Evolutionary conservation across 1,140 invertebrate genomes (phyloP).

Genomic region (Drosophila eugracilis): DNA sequence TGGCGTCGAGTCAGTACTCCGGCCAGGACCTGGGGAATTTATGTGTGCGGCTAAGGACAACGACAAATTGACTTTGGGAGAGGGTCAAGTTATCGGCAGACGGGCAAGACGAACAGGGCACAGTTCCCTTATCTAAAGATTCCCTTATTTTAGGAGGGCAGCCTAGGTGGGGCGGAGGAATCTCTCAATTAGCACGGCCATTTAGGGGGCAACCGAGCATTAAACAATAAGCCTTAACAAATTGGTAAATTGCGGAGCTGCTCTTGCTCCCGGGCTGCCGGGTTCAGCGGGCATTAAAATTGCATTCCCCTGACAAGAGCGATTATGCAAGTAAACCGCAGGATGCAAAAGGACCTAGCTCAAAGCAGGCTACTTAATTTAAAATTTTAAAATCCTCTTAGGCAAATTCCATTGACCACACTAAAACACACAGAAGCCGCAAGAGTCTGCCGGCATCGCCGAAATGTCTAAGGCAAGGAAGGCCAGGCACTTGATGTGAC

Average conservation of each 20-base stretch:
- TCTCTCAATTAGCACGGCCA: constrained; percentile 68
- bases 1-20: constrained; percentile 7
- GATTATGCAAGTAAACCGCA: constrained; percentile 73
- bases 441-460: constrained; percentile 15
- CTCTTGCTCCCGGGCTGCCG: constrained; percentile 18
- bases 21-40: constrained; percentile 45
- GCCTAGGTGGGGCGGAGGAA: not conserved
- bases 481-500: constrained; percentile 70
- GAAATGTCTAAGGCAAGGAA: constrained; percentile 24
- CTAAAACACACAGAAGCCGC: constrained; percentile 65
- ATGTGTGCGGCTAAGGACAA: constrained; percentile 47
- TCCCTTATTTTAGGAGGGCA: constrained; percentile 7
- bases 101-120: constrained; percentile 6
- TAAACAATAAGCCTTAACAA: constrained; percentile 42
- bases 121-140: too few species aligned
- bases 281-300: constrained; percentile 45
- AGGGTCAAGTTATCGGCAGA: constrained; percentile 6
- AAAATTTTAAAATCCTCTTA: constrained; percentile 80
- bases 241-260: constrained; percentile 29
- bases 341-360: constrained; percentile 34
- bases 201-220: constrained; percentile 60
- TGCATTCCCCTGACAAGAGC: constrained; percentile 55
- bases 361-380: constrained; percentile 73
- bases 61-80: constrained; percentile 64
- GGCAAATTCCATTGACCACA: constrained; percentile 71